A percentile compares a stretch with the other conserved stretches of the same genome.
phyloP scores from a whole-genome alignment of 2,888 invertebrate genomes.

The Tuberolachnus salignus region DNA sequence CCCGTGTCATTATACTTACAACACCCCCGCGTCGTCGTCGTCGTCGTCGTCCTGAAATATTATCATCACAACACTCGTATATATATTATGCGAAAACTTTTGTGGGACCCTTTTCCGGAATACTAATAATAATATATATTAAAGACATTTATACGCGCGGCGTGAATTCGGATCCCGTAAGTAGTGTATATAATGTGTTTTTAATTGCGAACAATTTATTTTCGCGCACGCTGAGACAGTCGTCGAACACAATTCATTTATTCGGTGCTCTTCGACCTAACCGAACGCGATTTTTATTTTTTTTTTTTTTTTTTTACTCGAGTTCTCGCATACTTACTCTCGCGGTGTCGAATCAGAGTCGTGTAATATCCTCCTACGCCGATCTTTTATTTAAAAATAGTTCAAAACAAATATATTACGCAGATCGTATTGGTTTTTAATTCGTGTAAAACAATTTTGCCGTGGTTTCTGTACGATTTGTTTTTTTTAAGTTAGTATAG shows the following conservation, averaged over 20 bases:
- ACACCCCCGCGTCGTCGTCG: neutral
- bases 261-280: neutral
- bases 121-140: no score
- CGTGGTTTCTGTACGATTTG: no score
- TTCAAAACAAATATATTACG: no score
- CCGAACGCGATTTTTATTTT: neutral
- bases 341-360: no score
- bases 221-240: neutral
- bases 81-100: neutral
- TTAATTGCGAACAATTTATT: neutral
- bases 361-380: no score
- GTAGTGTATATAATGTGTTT: neutral
- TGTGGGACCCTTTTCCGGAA: neutral
- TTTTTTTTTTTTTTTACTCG: neutral
- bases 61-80: neutral
- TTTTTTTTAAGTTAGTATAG: no score
- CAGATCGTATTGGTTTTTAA: no score
- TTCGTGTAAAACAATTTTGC: no score
- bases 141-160: neutral
- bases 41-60: neutral
- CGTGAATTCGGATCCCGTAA: neutral
- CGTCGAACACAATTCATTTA: no score
- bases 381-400: no score
- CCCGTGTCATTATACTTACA: slow-evolving; percentile 1
- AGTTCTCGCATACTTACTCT: no score